Evolutionary conservation across 2,888 invertebrate species (phyloP).

Genomic region (Drosophila meridiana): DNA sequence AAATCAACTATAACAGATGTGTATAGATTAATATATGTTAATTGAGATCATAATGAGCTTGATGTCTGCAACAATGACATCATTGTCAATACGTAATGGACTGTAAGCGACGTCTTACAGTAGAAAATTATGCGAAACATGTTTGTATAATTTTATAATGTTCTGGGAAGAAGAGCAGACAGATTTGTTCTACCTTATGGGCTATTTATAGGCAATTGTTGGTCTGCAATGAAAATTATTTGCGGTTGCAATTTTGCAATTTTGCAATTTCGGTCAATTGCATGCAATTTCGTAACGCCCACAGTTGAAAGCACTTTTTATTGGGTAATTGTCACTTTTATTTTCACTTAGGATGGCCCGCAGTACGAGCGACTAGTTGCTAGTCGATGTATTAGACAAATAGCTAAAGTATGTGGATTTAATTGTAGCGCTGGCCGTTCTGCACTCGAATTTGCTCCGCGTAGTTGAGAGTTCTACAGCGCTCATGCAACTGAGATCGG

Average conservation of each 20-base stretch:
- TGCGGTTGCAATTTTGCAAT: conserved; percentile 55
- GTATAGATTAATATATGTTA: not conserved
- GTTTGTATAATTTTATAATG: conserved; percentile 33
- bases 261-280: conserved; percentile 51
- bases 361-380: not conserved
- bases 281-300: conserved; percentile 60
- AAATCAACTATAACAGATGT: conserved; percentile 17
- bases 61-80: conserved; percentile 28
- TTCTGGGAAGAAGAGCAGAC: conserved; percentile 37
- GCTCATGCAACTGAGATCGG: conserved; percentile 75
- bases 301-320: conserved; percentile 29
- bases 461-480: conserved; percentile 72
- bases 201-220: conserved; percentile 70
- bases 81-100: conserved; percentile 19
- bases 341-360: conserved; percentile 44
- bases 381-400: conserved; percentile 8
- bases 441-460: conserved; percentile 50
- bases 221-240: conserved; percentile 48
- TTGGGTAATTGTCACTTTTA: conserved; percentile 47
- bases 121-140: conserved; percentile 59
- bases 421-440: conserved; percentile 12
- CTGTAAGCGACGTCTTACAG: conserved; percentile 17
- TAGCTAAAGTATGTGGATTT: conserved; percentile 22
- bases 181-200: conserved; percentile 62
- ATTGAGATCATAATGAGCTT: conserved; percentile 6